Conservation (phyloP, 2,797 vertebrate species). For the Sciurus carolinensis region DNA sequence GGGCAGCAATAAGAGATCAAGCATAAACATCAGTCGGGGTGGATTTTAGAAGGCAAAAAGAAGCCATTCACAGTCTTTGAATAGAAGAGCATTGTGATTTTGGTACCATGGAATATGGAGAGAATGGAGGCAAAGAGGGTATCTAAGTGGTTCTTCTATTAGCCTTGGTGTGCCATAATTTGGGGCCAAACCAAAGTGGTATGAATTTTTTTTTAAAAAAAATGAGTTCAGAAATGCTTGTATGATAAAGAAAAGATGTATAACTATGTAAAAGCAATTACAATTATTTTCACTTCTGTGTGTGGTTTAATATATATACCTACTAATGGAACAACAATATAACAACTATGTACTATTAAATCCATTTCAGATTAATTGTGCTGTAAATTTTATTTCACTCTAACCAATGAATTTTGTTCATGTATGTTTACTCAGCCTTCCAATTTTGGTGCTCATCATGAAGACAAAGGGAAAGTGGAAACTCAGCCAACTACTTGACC, state of each 20-base stretch:
- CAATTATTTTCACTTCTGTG: conserved; percentile 5
- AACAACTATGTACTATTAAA: conserved; percentile 16
- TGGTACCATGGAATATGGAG: neutral
- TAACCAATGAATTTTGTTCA: conserved; percentile 12
- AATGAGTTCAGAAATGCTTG: conserved; percentile 33
- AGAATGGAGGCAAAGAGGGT: neutral
- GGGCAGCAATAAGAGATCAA: neutral
- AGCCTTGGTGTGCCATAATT: neutral
- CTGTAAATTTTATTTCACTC: conserved; percentile 15
- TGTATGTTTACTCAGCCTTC: neutral
- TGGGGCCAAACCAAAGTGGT: neutral
- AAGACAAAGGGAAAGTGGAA: neutral
- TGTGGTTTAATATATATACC: neutral
- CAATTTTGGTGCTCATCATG: neutral
- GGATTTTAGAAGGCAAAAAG: neutral
- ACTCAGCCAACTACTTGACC: neutral
- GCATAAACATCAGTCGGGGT: neutral
- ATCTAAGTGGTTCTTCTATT: neutral
- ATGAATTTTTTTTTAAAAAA: neutral
- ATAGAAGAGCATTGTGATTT: conserved; percentile 6
- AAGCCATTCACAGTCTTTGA: conserved; percentile 41
- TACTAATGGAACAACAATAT: neutral
- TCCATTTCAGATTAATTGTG: neutral
- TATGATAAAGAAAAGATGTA: no score
- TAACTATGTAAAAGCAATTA: conserved; percentile 13